Conservation (phyloP, 1,140 invertebrate genomes). For the Eupristina koningsbergeri region DNA sequence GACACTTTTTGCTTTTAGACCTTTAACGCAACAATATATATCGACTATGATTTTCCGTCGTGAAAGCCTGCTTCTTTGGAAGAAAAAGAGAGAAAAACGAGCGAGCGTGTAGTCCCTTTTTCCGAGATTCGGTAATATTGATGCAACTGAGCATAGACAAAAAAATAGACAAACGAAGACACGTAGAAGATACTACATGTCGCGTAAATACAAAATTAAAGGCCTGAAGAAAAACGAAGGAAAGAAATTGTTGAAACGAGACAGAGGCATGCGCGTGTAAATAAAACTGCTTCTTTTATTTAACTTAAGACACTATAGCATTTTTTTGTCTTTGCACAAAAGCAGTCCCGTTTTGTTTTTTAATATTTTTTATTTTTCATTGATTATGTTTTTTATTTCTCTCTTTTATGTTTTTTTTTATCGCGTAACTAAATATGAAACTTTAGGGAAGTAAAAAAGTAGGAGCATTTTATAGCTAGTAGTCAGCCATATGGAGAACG, state of each 20-base stretch:
- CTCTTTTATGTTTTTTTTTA: conserved; percentile 46
- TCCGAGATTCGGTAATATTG: conserved; percentile 53
- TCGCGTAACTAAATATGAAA: conserved; percentile 54
- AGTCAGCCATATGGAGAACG: conserved; percentile 68
- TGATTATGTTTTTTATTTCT: conserved; percentile 46
- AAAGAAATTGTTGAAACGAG: conserved; percentile 39
- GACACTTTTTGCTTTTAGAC: conserved; percentile 13
- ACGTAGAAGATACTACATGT: neutral
- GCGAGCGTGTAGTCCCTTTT: conserved; percentile 49
- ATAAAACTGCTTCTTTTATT: conserved; percentile 58
- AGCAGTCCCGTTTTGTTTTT: conserved; percentile 45
- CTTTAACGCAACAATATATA: conserved; percentile 29
- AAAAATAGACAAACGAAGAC: conserved; percentile 31
- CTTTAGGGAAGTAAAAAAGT: conserved; percentile 59
- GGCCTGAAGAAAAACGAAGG: conserved; percentile 41
- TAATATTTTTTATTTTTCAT: conserved; percentile 44
- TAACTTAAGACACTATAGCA: conserved; percentile 53
- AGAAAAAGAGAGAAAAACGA: conserved; percentile 39
- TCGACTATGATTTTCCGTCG: conserved; percentile 45
- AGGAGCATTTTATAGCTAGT: conserved; percentile 68
- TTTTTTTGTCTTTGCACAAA: conserved; percentile 49
- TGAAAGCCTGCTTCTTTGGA: conserved; percentile 46
- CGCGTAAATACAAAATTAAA: conserved; percentile 17
- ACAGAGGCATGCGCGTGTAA: conserved; percentile 55
- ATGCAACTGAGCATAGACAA: conserved; percentile 36